Evolutionary conservation across 2,113 vertebrate genomes (phyloP).

Genomic region (Paramisgurnus dabryanus): DNA sequence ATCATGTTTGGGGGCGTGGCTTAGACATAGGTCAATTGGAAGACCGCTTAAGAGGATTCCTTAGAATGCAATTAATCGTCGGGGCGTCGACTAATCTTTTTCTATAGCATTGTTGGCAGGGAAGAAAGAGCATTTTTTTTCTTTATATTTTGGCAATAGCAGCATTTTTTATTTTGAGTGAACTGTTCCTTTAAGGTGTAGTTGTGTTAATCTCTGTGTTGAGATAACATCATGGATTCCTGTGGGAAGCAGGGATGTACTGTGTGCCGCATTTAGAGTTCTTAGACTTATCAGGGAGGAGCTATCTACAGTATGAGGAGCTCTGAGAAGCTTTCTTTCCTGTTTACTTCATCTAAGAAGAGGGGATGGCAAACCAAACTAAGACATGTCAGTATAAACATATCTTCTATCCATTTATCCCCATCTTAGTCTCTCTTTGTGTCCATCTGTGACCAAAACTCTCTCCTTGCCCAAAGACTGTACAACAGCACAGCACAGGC

Average conservation of each 20-base stretch:
- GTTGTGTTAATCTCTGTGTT: slow-evolving; percentile 4
- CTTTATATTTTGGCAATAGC: neutral
- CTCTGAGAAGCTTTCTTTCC: slow-evolving; percentile 50
- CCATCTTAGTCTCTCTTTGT: neutral
- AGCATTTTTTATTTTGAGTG: too few species aligned
- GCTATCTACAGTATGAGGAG: slow-evolving; percentile 15
- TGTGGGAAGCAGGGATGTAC: slow-evolving; percentile 21
- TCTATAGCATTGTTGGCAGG: too few species aligned
- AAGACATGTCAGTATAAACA: slow-evolving; percentile 39
- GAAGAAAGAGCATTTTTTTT: too few species aligned
- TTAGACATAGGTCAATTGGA: too few species aligned
- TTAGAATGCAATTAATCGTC: too few species aligned
- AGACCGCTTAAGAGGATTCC: too few species aligned
- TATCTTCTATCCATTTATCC: neutral
- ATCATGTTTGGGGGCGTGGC: too few species aligned
- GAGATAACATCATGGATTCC: slow-evolving; percentile 34
- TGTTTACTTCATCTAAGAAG: slow-evolving; percentile 51
- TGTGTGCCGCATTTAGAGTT: neutral
- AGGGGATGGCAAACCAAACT: slow-evolving; percentile 13
- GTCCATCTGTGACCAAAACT: neutral
- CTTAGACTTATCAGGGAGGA: slow-evolving; percentile 42
- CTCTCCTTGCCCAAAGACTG: neutral
- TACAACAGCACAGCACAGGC: neutral
- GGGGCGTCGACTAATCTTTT: too few species aligned
- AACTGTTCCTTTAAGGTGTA: neutral